Evolutionary conservation across 2,888 invertebrate genomes (phyloP), one percentile per base, ranked within the genome.

Genomic region (Watsonalla binaria): DNA sequence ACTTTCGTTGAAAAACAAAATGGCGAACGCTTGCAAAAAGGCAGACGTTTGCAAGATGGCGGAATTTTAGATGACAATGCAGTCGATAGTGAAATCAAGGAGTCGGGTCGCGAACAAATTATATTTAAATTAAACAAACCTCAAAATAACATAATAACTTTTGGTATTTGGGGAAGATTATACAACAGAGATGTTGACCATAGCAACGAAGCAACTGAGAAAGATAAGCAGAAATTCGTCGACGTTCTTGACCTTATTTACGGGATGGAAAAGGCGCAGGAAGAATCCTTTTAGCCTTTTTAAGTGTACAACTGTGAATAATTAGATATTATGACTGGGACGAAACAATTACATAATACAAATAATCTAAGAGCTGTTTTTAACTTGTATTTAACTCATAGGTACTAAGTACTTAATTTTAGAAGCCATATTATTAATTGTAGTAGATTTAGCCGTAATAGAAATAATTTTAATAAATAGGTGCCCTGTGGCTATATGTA

Each of bases 141-240:
- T 0, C 88, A 92, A 64, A 78, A 69, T 34, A 78, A 87, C 13
- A 57, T 93, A 4, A 58, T 92, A 4, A 72, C 92, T 0, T 92
- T 93, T 61, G 92, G 78, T 6, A 69, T 89, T 45, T 90, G 82
- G 82, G 85, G 86, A 8, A 74, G 92, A 53, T 74, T 92, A 8
- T 93, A 80, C 57, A 83, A 78, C 0, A 85, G 88, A 70, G 92
- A 92, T 68, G 85, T 88, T 9, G 76, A 78, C 54, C 74, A 82
- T 47, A 84, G 79, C 53, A 69, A 59, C 5, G 55, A 53, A 2
- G 59, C 65, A 0, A 68, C 80, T 0, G 69, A 72, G 4, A 75
- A 78, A 50, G 88, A 89, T 54, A 34, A 76, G 6, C 56, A 68
- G 2, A 62, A 62, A 7, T 87, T 78, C 53, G 65, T 74, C 15